Evolutionary conservation across 2,113 vertebrate genomes (phyloP).

Genomic region (Cyanoderma ruficeps): DNA sequence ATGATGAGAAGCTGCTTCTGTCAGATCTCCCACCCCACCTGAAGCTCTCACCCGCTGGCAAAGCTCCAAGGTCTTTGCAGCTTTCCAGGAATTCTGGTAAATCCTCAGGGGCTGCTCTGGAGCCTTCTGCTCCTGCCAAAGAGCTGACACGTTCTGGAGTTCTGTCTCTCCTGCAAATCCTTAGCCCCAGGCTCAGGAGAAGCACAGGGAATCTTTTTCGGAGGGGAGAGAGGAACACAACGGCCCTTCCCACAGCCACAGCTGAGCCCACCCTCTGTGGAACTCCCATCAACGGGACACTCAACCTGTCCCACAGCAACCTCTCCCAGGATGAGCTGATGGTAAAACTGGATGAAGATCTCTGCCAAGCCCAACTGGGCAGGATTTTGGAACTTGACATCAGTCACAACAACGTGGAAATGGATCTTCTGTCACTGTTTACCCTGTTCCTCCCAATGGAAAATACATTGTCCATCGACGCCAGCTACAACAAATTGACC

Average conservation of each 20-base stretch:
- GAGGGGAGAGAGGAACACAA: not conserved
- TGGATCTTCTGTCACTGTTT: not conserved
- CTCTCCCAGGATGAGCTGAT: not conserved
- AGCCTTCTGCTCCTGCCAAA: accelerated
- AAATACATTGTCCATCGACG: not conserved
- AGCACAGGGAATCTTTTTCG: not conserved
- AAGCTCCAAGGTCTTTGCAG: not conserved
- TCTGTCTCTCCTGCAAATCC: not conserved
- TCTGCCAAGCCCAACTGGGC: not conserved
- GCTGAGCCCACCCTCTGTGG: not conserved
- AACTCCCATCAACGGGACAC: not conserved
- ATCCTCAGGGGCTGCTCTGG: not conserved
- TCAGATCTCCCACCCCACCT: not conserved
- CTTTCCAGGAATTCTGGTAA: not conserved
- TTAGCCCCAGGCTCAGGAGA: not conserved
- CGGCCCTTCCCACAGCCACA: not conserved
- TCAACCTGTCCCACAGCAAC: slow-evolving; percentile 7
- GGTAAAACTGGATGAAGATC: not conserved
- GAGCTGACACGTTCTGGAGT: not conserved
- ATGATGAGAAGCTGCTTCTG: not conserved
- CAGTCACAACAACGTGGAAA: slow-evolving; percentile 22
- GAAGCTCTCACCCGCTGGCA: not conserved
- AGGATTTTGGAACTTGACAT: slow-evolving; percentile 17
- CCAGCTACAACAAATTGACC: slow-evolving; percentile 49
- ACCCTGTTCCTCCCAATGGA: not conserved